These are phyloP conservation scores for Belgica antarctica DNA, from an alignment of 2,888 invertebrate genomes.

Conservation along the genomic window DNA sequence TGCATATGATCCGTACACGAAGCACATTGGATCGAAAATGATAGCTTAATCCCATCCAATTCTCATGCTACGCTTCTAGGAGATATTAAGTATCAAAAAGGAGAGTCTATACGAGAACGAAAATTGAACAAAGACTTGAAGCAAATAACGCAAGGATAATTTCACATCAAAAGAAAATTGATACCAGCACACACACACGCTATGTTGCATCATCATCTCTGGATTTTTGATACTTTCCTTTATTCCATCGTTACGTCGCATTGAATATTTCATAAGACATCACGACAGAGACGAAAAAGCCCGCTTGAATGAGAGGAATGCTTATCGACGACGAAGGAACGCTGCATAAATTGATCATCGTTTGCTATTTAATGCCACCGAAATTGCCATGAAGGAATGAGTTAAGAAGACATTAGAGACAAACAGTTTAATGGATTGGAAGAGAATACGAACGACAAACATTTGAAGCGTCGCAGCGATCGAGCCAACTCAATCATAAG, in stretches of 20 bases:
- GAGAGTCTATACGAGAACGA: no score
- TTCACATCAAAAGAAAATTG: conserved; percentile 40
- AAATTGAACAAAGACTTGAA: conserved; percentile 27
- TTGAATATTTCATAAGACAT: neutral
- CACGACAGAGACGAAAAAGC: neutral
- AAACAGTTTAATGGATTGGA: conserved; percentile 35
- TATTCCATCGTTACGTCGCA: neutral
- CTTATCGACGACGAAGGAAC: no score
- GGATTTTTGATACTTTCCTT: neutral
- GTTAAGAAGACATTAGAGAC: conserved; percentile 25
- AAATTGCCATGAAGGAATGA: neutral
- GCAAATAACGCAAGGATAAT: conserved; percentile 33
- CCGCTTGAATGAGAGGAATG: no score
- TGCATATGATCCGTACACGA: conserved; percentile 26
- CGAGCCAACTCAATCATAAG: conserved; percentile 35
- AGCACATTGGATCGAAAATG: conserved; percentile 42
- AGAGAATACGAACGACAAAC: conserved; percentile 2
- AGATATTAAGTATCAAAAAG: neutral
- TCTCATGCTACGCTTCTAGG: neutral
- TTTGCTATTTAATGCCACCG: conserved; percentile 1
- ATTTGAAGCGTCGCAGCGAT: neutral
- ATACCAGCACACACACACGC: conserved; percentile 18
- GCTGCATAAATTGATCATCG: conserved; percentile 3
- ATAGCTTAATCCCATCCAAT: conserved; percentile 40
- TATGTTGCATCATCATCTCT: neutral